Evolutionary conservation across 2,113 vertebrate genomes (phyloP).

Genomic region (Gasterosteus nipponicus): DNA sequence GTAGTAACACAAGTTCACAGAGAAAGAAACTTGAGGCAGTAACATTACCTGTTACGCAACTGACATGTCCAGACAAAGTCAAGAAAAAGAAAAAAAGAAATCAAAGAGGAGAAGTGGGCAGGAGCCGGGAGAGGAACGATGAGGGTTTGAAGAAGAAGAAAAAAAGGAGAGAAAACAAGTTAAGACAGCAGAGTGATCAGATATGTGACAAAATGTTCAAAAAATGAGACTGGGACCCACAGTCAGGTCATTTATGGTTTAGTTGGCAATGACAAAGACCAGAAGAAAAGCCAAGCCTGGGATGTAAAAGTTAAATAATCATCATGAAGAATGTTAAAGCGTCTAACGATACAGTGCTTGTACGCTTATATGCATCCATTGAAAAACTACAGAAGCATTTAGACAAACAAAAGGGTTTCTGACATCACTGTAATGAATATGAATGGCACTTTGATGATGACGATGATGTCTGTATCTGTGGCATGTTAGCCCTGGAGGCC

Average conservation of each 20-base stretch:
- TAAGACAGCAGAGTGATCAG: constrained; percentile 66
- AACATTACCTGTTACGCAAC: constrained; percentile 81
- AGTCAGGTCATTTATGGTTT: constrained; percentile 35
- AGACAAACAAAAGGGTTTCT: constrained; percentile 9
- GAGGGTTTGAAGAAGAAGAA: constrained; percentile 46
- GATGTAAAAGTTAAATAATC: constrained; percentile 12
- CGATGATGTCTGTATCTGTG: not conserved
- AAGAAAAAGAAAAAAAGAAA: constrained; percentile 49
- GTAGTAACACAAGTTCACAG: constrained; percentile 36
- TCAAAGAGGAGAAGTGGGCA: constrained; percentile 54
- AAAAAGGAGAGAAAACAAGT: constrained; percentile 66
- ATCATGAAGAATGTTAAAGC: constrained; percentile 25
- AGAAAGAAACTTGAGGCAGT: constrained; percentile 68
- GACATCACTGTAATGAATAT: constrained; percentile 4
- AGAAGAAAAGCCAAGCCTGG: constrained; percentile 6
- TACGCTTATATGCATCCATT: constrained; percentile 7
- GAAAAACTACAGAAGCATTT: constrained; percentile 14
- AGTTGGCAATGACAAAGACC: constrained; percentile 33
- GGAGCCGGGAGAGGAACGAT: constrained; percentile 63
- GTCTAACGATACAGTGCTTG: constrained; percentile 11
- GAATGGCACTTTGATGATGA: constrained; percentile 1
- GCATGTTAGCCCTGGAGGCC: constrained; percentile 9
- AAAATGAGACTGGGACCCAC: constrained; percentile 33
- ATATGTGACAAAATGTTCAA: constrained; percentile 56
- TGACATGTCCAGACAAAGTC: constrained; percentile 81